phyloP scores from a whole-genome alignment of 2,113 vertebrate genomes.

The Hylia prasina region DNA sequence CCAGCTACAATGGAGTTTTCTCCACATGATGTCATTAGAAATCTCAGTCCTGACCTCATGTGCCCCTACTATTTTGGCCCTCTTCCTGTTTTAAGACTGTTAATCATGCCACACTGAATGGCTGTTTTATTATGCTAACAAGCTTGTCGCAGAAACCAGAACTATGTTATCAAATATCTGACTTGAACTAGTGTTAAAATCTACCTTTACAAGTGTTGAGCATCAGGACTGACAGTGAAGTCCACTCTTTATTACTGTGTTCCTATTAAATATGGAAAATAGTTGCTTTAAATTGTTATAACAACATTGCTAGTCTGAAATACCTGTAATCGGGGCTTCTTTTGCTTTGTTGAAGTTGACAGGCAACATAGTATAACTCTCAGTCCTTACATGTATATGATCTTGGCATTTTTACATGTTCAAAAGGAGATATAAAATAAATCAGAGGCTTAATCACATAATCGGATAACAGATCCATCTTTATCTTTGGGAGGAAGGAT shows the following conservation, averaged over 20 bases:
- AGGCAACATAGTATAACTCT: neutral
- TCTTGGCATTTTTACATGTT: neutral
- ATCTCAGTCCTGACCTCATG: slow-evolving; percentile 1
- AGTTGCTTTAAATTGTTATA: neutral
- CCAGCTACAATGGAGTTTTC: neutral
- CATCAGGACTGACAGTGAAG: neutral
- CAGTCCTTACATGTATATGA: neutral
- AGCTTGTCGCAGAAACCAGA: neutral
- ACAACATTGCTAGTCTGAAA: neutral
- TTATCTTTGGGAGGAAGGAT: neutral
- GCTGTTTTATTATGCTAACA: neutral
- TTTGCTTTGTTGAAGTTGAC: neutral
- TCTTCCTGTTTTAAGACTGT: neutral
- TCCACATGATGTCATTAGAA: neutral
- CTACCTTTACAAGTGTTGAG: neutral
- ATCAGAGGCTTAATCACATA: neutral
- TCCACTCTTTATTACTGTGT: neutral
- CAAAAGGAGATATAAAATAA: neutral
- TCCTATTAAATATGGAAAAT: neutral
- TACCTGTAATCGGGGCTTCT: neutral
- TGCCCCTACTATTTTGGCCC: neutral
- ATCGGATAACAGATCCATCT: neutral
- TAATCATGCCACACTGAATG: neutral
- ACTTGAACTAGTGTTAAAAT: neutral
- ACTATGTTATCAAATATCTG: neutral